phyloP scores from a whole-genome alignment of 2,113 vertebrate species.

The Empidonax alnorum region DNA sequence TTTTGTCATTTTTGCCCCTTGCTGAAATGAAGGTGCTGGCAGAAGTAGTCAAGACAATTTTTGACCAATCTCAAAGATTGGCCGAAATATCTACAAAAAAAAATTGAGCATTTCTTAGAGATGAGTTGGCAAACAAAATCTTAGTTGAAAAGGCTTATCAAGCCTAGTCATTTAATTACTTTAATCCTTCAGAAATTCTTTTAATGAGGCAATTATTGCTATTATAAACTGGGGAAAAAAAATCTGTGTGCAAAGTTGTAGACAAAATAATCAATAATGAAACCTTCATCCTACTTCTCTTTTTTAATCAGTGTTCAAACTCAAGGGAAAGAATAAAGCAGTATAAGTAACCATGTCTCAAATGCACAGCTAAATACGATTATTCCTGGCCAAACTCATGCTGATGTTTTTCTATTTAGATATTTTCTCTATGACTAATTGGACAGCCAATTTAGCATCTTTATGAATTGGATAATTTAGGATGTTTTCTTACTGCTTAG shows the following conservation, averaged over 20 bases:
- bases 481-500: not conserved
- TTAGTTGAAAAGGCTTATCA: not conserved
- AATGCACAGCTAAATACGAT: not conserved
- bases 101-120: not conserved
- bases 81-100: not conserved
- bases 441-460: not conserved
- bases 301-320: slow-evolving; percentile 23
- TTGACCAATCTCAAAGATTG: not conserved
- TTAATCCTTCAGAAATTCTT: slow-evolving; percentile 10
- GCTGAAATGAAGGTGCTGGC: not conserved
- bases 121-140: not conserved
- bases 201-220: slow-evolving; percentile 27
- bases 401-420: not conserved
- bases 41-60: not conserved
- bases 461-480: slow-evolving; percentile 13
- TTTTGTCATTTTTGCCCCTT: not conserved
- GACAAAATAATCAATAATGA: slow-evolving; percentile 24
- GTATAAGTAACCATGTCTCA: not conserved
- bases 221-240: not conserved
- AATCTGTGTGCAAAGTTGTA: not conserved
- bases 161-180: not conserved
- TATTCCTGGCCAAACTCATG: not conserved
- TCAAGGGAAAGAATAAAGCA: slow-evolving; percentile 13
- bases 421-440: slow-evolving; percentile 20
- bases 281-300: not conserved